phyloP scores from a whole-genome alignment of 2,888 invertebrate species.

The Rhamphomyia laevipes region DNA sequence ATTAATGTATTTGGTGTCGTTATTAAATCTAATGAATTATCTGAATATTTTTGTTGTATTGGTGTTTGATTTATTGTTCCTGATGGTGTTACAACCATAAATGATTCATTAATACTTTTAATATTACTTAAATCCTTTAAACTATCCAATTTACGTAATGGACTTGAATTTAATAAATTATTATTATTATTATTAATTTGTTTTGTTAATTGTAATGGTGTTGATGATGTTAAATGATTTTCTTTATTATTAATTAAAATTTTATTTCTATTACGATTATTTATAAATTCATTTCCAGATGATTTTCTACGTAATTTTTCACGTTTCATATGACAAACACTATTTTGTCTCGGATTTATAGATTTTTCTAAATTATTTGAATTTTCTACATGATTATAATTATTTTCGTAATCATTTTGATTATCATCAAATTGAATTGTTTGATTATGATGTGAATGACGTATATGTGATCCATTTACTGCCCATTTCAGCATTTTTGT shows the following conservation, averaged over 20 bases:
- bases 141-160: slow-evolving; percentile 28
- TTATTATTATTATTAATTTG: background rate
- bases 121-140: slow-evolving; percentile 32
- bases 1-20: slow-evolving; percentile 17
- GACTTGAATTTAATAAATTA: too few relatives aligned
- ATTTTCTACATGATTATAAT: slow-evolving; percentile 10
- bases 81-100: slow-evolving; percentile 27
- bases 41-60: background rate
- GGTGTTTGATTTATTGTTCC: slow-evolving; percentile 20
- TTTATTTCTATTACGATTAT: slow-evolving; percentile 6
- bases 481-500: slow-evolving; percentile 34
- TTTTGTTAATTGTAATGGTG: slow-evolving; percentile 11
- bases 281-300: slow-evolving; percentile 9
- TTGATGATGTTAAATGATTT: slow-evolving; percentile 28
- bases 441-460: slow-evolving; percentile 24
- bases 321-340: slow-evolving; percentile 9
- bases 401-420: background rate
- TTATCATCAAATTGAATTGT: slow-evolving; percentile 5
- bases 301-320: slow-evolving; percentile 20
- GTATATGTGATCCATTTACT: slow-evolving; percentile 25
- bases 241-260: slow-evolving; percentile 21
- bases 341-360: slow-evolving; percentile 11
- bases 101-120: background rate
- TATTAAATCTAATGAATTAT: slow-evolving; percentile 21
- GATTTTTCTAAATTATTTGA: slow-evolving; percentile 13